Evolutionary conservation across 2,113 vertebrate genomes (phyloP), one percentile per base, ranked within the genome.

Genomic region (Verasper variegatus): DNA sequence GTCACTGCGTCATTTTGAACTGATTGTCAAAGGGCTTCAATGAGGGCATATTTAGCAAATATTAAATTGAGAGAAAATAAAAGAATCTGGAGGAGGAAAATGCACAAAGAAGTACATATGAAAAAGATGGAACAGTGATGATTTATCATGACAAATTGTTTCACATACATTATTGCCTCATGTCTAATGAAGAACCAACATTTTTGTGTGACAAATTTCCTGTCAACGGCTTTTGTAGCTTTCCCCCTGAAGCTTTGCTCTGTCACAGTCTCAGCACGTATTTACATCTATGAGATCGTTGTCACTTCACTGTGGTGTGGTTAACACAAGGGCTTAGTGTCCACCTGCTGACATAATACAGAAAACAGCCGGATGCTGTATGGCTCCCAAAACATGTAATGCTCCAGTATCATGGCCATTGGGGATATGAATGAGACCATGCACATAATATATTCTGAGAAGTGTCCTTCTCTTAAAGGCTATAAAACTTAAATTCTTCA

Each of bases 361-460:
- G 57, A 57, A 68, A 81, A 74, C 62, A 59, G 62, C 68, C 54
- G 56, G 59, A 21, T 52, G 62, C 70, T n/a, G 42, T 77, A 65
- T 76, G 71, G 72, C 83, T 82, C 58, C 64, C 5, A 13, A 68
- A 78, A 73, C 24, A 64, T 71, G 71, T 71, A 62, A 65, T 12
- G 35, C 52, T 70, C 15, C 68, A 62, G 42, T 24, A 17, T 23
- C 18, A 13, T n/a, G 42, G 61, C 61, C 56, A 49, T 2, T 52
- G 47, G 37, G n/a, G 27, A 71, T 18, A 47, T 42, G 15, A 63
- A 60, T 26, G 42, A 71, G 20, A 49, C 11, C n/a, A 76, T 64
- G 60, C 54, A 65, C 17, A 64, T n/a, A 49, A 68, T 56, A 62
- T 52, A 55, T 24, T 58, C 58, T 42, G 54, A 18, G 54, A 18